Conservation (phyloP, 1,140 invertebrate species). For the Rhopalosiphum maidis region DNA sequence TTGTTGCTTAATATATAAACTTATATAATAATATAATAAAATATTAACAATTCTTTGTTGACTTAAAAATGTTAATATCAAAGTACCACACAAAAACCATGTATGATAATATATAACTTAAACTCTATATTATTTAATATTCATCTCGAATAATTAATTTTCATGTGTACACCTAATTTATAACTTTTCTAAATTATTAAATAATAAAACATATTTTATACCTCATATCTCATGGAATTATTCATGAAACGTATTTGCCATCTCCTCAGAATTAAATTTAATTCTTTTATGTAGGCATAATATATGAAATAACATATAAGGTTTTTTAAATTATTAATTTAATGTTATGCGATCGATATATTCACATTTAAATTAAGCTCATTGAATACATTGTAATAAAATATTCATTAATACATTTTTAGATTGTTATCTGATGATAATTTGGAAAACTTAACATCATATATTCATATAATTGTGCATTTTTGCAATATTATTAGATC, state of each 20-base stretch:
- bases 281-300: not conserved
- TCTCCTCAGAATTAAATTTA: not conserved
- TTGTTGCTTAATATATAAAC: too few relatives aligned
- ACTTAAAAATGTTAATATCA: too few relatives aligned
- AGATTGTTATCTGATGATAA: not conserved
- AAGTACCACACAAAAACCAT: not conserved
- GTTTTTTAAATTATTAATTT: not conserved
- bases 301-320: not conserved
- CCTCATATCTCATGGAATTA: not conserved
- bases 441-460: not conserved
- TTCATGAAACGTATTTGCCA: not conserved
- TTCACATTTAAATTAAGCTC: not conserved
- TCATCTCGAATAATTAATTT: conserved; percentile 6
- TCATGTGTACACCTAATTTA: not conserved
- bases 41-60: not conserved
- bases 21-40: not conserved
- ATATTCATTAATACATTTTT: not conserved
- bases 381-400: not conserved
- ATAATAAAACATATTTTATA: conserved; percentile 12
- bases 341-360: not conserved
- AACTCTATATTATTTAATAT: not conserved
- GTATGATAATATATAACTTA: not conserved
- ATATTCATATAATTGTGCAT: not conserved
- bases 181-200: conserved; percentile 20
- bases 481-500: not conserved